Evolutionary conservation across 2,113 vertebrate species (phyloP).

Genomic region (Crotalus tigris): DNA sequence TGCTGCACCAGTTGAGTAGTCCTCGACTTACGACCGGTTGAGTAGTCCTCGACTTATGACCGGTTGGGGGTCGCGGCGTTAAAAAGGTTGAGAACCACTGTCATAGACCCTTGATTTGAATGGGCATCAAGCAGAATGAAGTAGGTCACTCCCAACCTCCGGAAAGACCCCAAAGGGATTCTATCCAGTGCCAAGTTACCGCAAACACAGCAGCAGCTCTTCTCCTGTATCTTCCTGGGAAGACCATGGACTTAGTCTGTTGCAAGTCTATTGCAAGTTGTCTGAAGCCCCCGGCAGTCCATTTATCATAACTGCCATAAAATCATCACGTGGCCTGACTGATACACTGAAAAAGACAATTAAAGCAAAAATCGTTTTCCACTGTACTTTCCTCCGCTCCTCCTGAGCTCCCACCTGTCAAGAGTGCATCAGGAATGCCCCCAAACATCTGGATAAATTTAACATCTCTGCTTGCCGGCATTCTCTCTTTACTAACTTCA

Average conservation of each 20-base stretch:
- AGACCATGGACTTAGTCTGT: background rate
- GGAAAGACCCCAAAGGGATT: background rate
- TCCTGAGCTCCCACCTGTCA: slow-evolving; percentile 7
- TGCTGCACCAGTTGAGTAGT: too few relatives aligned
- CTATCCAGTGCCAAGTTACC: background rate
- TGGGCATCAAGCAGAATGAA: background rate
- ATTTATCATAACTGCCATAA: background rate
- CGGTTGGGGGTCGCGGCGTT: too few relatives aligned
- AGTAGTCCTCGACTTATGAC: too few relatives aligned
- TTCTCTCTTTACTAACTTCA: slow-evolving; percentile 1
- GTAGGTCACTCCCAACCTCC: background rate
- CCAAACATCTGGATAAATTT: slow-evolving; percentile 18
- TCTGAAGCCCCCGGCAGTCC: background rate
- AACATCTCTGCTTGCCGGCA: background rate
- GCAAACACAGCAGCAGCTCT: background rate
- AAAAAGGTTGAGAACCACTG: too few relatives aligned
- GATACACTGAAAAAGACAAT: background rate
- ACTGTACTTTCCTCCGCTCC: background rate
- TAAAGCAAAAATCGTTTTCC: background rate
- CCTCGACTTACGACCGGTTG: too few relatives aligned
- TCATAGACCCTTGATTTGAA: too few relatives aligned
- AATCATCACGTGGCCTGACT: background rate
- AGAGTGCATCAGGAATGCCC: background rate
- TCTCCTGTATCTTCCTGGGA: background rate
- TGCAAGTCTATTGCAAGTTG: too few relatives aligned